Base-by-base conservation (phyloP, 1,140 invertebrate genomes). In the Apocrypta bakeri region DNA sequence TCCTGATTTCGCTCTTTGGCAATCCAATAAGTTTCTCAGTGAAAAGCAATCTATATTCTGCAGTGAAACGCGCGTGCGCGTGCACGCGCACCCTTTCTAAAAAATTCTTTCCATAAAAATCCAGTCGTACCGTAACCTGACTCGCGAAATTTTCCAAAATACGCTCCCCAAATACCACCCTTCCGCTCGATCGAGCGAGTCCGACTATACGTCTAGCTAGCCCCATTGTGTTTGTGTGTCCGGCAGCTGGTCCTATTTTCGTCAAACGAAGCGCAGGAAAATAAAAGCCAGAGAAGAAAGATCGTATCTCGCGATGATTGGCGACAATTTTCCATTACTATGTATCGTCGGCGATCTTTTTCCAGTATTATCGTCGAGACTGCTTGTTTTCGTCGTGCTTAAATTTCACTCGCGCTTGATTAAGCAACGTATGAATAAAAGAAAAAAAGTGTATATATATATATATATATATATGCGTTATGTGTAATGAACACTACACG, bases 311-410 rank as follows among this genome's bases (percentile, higher is more conserved):
- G 85, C 87, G 88, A 90, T 90, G 87, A 90, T 90, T 88, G 87
- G 84, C 86, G 87, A 89, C 88, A 90, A 90, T 90, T 89, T 87
- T 89, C 87, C 87, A 90, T 90, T 90, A 89, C 88, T 90, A 90
- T 90, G 89, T 90, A 90, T 90, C 89, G 86, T 21, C 21, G 56
- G 48, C 37, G 33, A 83, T 79, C 76, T 79, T 31, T 29, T 31
- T 8, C 24, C 14, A 12, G 56, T 21, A 12, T 69, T 31, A 48
- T 71, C 64, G 24, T 1, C 74, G 74, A 61, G 27, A 37, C 31
- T 4, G 69, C 31, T 74, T 56, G 33, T 25, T 74, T 56, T 33
- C 74, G 21, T 14, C 24, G n/a, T 14, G 56, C 75, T n/a, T 25
- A 37, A 77, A 37, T 29, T 37, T 63, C 42, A 3, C 56, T n/a